Conservation (phyloP, 2,113 vertebrate species). For the Cochlearius cochlearius region DNA sequence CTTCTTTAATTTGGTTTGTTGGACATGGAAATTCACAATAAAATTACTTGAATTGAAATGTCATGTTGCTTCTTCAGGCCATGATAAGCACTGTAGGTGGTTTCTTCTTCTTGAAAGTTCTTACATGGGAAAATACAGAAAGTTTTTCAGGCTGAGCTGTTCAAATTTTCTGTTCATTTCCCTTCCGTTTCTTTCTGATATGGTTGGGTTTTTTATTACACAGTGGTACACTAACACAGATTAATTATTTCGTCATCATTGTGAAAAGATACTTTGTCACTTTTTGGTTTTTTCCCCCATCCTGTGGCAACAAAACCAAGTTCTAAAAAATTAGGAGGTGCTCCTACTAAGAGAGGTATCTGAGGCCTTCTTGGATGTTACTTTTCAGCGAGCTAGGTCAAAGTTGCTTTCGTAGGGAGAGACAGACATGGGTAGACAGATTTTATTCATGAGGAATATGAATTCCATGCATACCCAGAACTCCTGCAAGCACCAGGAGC, state of each 20-base stretch:
- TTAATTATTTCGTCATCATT: neutral
- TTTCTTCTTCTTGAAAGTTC: neutral
- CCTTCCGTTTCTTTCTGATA: neutral
- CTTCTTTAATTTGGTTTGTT: neutral
- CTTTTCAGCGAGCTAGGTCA: neutral
- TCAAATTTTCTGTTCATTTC: neutral
- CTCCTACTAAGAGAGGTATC: neutral
- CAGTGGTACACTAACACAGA: neutral
- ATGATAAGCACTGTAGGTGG: neutral
- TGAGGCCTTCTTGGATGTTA: neutral
- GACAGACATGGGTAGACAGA: neutral
- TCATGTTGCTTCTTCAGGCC: neutral
- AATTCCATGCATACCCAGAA: neutral
- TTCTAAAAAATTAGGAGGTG: neutral
- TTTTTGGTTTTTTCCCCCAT: accelerated
- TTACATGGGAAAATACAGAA: neutral
- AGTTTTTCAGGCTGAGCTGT: neutral
- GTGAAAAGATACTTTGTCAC: neutral
- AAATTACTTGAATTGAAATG: neutral
- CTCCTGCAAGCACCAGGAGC: neutral
- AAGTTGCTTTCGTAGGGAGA: neutral
- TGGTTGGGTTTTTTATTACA: neutral
- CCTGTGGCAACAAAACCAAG: neutral
- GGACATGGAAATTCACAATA: neutral
- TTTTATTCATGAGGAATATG: neutral